A percentile compares a stretch with the other conserved stretches of the same genome.
Conservation (phyloP, 1,140 invertebrate species). For the Gryllus bimaculatus region DNA sequence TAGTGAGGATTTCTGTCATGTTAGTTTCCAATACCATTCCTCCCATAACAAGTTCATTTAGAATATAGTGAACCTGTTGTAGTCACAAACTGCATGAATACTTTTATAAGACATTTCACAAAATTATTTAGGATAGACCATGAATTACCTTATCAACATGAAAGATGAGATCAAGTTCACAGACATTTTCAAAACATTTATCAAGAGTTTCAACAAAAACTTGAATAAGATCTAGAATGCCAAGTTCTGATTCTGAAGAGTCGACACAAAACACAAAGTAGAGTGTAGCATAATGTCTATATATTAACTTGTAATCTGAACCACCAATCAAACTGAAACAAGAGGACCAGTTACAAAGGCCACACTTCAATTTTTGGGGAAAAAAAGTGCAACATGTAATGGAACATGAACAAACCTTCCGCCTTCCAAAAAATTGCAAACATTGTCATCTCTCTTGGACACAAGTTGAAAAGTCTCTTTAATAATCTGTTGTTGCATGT, state of each 20-base stretch:
- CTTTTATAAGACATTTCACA: not conserved
- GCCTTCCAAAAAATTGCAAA: slow-evolving; percentile 98
- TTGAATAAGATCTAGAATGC: slow-evolving; percentile 97
- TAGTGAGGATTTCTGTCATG: slow-evolving; percentile 94
- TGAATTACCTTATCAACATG: slow-evolving; percentile 85
- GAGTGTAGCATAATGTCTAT: slow-evolving; percentile 96
- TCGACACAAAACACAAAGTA: slow-evolving; percentile 99
- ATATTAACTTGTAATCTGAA: slow-evolving; percentile 96
- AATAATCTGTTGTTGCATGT: slow-evolving; percentile 98
- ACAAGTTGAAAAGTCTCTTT: slow-evolving; percentile 98
- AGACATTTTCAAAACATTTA: slow-evolving; percentile 99
- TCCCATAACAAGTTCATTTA: slow-evolving; percentile 97
- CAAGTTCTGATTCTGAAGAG: slow-evolving; percentile 96
- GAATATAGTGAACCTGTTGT: slow-evolving; percentile 84
- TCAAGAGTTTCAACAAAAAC: slow-evolving; percentile 98
- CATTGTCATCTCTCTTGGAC: slow-evolving; percentile 97
- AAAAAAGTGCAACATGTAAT: not conserved
- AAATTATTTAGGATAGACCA: not conserved
- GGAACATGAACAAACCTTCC: slow-evolving; percentile 58
- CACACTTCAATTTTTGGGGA: not conserved
- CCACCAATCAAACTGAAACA: slow-evolving; percentile 83
- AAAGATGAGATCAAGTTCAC: slow-evolving; percentile 98
- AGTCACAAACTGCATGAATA: not conserved
- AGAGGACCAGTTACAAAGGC: slow-evolving; percentile 20
- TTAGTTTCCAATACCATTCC: slow-evolving; percentile 99